Evolutionary conservation across 2,888 invertebrate species (phyloP), one percentile per base, ranked within the genome.

Genomic region (Napeogenes sylphis): DNA sequence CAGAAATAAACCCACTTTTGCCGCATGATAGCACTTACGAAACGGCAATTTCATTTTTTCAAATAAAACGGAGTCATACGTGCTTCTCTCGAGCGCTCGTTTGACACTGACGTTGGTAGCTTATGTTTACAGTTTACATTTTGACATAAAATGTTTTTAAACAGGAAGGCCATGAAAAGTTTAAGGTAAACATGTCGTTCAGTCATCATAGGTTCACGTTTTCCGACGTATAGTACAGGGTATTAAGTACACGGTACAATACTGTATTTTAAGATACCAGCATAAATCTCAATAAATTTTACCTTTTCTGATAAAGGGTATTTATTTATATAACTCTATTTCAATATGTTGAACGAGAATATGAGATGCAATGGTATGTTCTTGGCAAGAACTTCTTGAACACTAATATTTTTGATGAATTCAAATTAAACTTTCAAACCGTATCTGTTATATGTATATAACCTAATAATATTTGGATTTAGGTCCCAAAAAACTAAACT

Each of bases 171-270:
- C 71, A 65, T 51, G 30, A 51, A 51, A 51, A 51, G 51, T 51
- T 51, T 30, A 80, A 71, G 93, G 67, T 95, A 94, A 58, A 96
- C 96, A 75, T 94, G 84, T 70, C 70, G 76, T 80, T 79, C 76
- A 73, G 81, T 78, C 80, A 83, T 82, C 81, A 62, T 58, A 55
- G 58, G 62, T 59, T 57, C 38, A 46, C 61, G 64, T 66, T 67
- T 51, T 51, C 30, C 6, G 6, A 51, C 4, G 6, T 51, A 51
- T 30, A 21, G 51, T 30, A 8, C 10, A 12, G 30, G 8, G 51
- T 30, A 10, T 51, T 51, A 6, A 21, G 10, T 30, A 10, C 2
- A 3, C 3, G 30, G 12, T 51, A 30, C 47, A 47, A 14, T 47
- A 51, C 12, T 10, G 21, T 10, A 51, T 5, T 30, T 35, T 51